Evolutionary conservation across 1,140 invertebrate species (phyloP), one percentile per base, ranked within the genome.

Genomic region (Cotesia chilonis): DNA sequence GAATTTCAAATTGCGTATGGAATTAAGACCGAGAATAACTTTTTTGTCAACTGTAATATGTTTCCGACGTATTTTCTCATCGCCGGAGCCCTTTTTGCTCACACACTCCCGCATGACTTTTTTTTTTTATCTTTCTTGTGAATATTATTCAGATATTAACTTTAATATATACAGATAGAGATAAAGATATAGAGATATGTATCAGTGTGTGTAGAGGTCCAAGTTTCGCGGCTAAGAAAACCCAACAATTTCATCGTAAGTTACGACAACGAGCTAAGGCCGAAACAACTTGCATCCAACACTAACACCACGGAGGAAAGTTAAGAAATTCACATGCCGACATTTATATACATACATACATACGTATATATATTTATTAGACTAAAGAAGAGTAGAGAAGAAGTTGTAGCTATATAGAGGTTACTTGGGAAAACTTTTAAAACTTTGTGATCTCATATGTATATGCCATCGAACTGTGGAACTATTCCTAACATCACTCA

Each of bases 181-280:
- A 28, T 28, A 28, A 28, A 28, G 28, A 28, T 28, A 28, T 1
- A 28, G 28, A 28, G 28, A 41, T 47, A 7, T 47, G 10, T 47
- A 47, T 47, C 2, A 6, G 71, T 67, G 47, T 55, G 28, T 67
- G 47, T 55, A n/a, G 57, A 38, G 51, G 41, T 57, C 47, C 9
- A 75, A 75, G 65, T 75, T 60, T 69, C 38, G 10, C 37, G 36
- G 70, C 70, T 72, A 28, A 28, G 70, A 72, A 75, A 75, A 75
- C 68, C 74, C 69, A 75, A 75, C 74, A 75, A 75, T 75, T 75
- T 75, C 66, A 17, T 63, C 59, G 59, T 41, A 74, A 71, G 59
- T 74, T 61, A 68, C 71, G 37, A 10, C 4, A 47, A 47, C 41
- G 41, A 61, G 36, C 59, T 55, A 63, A 36, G 28, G 38, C 59